phyloP scores from a whole-genome alignment of 1,140 invertebrate genomes.

The Coboldia fuscipes region DNA sequence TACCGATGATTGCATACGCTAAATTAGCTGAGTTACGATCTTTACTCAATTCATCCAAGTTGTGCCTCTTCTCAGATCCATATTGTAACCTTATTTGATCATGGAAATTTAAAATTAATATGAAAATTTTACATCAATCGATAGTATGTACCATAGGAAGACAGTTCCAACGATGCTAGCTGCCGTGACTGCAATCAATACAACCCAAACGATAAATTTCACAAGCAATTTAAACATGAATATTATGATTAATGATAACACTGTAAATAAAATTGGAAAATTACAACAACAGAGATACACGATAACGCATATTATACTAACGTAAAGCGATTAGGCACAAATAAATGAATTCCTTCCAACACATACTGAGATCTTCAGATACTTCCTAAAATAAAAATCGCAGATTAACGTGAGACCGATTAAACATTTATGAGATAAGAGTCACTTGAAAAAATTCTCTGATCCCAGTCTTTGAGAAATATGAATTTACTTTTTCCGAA shows the following conservation, averaged over 20 bases:
- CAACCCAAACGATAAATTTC: slow-evolving; percentile 42
- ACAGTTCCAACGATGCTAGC: slow-evolving; percentile 33
- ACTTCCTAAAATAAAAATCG: slow-evolving; percentile 26
- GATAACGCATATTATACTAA: slow-evolving; percentile 14
- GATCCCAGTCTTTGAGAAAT: slow-evolving; percentile 27
- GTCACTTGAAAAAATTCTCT: slow-evolving; percentile 29
- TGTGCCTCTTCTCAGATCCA: slow-evolving; percentile 9
- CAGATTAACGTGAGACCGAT: too few species aligned
- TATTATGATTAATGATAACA: slow-evolving; percentile 31
- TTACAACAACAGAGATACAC: slow-evolving; percentile 1
- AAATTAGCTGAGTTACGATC: slow-evolving; percentile 22
- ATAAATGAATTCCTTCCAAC: slow-evolving; percentile 38
- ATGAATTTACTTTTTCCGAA: slow-evolving; percentile 11
- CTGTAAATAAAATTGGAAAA: slow-evolving; percentile 21
- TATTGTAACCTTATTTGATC: slow-evolving; percentile 13
- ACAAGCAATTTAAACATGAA: slow-evolving; percentile 38
- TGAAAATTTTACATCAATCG: slow-evolving; percentile 2
- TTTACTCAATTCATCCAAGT: slow-evolving; percentile 9
- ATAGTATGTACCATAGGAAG: too few species aligned
- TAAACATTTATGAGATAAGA: slow-evolving; percentile 7
- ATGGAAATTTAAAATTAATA: slow-evolving; percentile 9
- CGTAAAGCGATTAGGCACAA: slow-evolving; percentile 35
- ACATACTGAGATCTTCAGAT: slow-evolving; percentile 32
- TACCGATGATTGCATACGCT: slow-evolving; percentile 33
- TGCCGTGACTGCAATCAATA: slow-evolving; percentile 32